Percentiles rank a stretch among this genome's conserved stretches.
phyloP scores from a whole-genome alignment of 2,797 vertebrate genomes.

The Leptoclinus maculatus region DNA sequence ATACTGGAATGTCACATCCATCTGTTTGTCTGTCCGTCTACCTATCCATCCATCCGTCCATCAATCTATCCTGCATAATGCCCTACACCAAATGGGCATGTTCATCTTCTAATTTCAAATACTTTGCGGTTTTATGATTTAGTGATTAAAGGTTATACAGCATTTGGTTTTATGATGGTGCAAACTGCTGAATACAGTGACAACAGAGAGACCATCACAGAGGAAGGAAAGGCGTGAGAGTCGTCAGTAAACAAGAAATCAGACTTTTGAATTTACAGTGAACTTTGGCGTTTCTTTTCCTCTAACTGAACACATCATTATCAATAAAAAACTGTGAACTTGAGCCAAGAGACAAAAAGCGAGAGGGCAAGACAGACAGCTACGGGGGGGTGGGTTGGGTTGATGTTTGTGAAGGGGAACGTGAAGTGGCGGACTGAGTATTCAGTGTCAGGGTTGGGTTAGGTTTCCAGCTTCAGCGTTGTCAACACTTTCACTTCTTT shows the following conservation, averaged over 20 bases:
- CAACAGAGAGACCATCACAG: neutral
- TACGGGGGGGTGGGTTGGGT: constrained; percentile 11
- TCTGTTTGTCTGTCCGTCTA: neutral
- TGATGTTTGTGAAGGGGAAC: constrained; percentile 60
- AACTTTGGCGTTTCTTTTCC: neutral
- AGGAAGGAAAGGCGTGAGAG: neutral
- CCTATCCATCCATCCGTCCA: constrained; percentile 8
- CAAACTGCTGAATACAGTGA: constrained; percentile 45
- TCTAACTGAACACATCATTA: constrained; percentile 3
- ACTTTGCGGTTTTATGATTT: constrained; percentile 56
- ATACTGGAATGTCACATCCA: constrained; percentile 29
- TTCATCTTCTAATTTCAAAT: constrained; percentile 57
- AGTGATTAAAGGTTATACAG: constrained; percentile 52
- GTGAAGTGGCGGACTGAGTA: constrained; percentile 67
- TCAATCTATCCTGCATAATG: neutral
- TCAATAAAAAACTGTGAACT: constrained; percentile 8
- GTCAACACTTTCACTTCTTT: constrained; percentile 77
- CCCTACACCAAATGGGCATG: neutral
- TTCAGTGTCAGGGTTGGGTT: constrained; percentile 74
- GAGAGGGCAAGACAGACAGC: constrained; percentile 27
- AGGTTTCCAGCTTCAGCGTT: constrained; percentile 73
- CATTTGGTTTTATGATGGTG: constrained; percentile 56
- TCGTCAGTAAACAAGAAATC: neutral
- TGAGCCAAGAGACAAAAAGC: constrained; percentile 13
- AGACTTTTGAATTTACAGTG: neutral